Evolutionary conservation across 2,113 vertebrate species (phyloP).

Genomic region (Pardalotus punctatus): DNA sequence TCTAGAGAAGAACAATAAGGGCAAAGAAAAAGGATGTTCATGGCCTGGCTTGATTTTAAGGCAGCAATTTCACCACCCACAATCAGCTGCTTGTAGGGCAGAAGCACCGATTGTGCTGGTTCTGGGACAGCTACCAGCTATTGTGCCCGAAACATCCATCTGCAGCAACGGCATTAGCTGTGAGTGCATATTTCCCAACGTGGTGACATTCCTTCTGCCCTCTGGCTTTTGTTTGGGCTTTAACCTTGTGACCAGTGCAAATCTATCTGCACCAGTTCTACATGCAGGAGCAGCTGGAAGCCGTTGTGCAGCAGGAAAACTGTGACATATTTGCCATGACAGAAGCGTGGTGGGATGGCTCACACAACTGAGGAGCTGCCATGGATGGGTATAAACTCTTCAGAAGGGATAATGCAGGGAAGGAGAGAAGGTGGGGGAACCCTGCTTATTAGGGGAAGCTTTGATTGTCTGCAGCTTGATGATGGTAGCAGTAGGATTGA

Average conservation of each 20-base stretch:
- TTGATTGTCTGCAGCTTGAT: not conserved
- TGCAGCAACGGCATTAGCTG: not conserved
- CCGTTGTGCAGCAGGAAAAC: not conserved
- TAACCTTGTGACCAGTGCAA: not conserved
- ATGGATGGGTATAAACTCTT: not conserved
- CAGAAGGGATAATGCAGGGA: not conserved
- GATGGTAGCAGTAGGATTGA: not conserved
- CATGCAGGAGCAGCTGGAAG: not conserved
- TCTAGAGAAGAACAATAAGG: not conserved
- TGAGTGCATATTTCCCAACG: not conserved
- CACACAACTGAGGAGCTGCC: not conserved
- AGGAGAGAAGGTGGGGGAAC: not conserved
- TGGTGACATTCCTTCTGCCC: slow-evolving; percentile 4
- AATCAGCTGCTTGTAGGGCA: not conserved
- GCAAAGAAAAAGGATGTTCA: not conserved
- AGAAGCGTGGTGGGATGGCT: not conserved
- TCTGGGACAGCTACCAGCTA: not conserved
- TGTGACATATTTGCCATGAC: not conserved
- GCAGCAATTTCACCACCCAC: not conserved
- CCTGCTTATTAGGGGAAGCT: not conserved
- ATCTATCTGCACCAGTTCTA: not conserved
- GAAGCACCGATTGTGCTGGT: not conserved
- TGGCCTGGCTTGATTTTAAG: not conserved
- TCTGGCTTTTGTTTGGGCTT: not conserved
- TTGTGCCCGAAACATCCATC: not conserved